phyloP scores from a whole-genome alignment of 2,113 vertebrate genomes.

The Ornithorhynchus anatinus region DNA sequence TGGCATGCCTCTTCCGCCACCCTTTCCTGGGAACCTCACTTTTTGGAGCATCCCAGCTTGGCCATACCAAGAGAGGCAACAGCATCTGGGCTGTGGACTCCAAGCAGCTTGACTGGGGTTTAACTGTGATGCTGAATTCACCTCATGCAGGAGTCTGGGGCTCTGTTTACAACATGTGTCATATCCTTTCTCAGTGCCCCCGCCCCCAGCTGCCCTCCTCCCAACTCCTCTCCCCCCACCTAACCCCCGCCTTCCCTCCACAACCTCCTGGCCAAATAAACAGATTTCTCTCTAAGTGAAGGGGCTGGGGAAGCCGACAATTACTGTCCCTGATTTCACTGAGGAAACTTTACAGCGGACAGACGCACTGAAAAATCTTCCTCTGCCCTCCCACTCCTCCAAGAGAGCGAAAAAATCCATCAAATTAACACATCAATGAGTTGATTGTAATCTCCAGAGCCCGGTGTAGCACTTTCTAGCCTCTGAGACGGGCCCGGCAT shows the following conservation, averaged over 20 bases:
- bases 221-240: not conserved
- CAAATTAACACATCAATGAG: constrained; percentile 99
- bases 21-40: too few species aligned
- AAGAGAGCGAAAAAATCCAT: constrained; percentile 94
- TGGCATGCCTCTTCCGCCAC: too few species aligned
- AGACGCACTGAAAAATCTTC: constrained; percentile 73
- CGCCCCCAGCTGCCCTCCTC: constrained; percentile 30
- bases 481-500: constrained; percentile 90
- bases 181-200: not conserved
- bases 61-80: constrained; percentile 17
- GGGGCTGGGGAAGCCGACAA: constrained; percentile 42
- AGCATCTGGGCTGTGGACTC: constrained; percentile 1
- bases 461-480: constrained; percentile 85
- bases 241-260: constrained; percentile 13
- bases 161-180: constrained; percentile 63
- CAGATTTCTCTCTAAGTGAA: constrained; percentile 41
- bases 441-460: constrained; percentile 97
- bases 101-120: constrained; percentile 51
- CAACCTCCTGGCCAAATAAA: constrained; percentile 31
- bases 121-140: constrained; percentile 30
- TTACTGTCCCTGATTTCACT: constrained; percentile 69
- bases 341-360: constrained; percentile 76
- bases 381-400: constrained; percentile 76
- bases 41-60: too few species aligned
- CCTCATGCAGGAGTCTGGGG: constrained; percentile 42